Conservation (phyloP, 2,888 invertebrate genomes). For the Lasioglossum vierecki region DNA sequence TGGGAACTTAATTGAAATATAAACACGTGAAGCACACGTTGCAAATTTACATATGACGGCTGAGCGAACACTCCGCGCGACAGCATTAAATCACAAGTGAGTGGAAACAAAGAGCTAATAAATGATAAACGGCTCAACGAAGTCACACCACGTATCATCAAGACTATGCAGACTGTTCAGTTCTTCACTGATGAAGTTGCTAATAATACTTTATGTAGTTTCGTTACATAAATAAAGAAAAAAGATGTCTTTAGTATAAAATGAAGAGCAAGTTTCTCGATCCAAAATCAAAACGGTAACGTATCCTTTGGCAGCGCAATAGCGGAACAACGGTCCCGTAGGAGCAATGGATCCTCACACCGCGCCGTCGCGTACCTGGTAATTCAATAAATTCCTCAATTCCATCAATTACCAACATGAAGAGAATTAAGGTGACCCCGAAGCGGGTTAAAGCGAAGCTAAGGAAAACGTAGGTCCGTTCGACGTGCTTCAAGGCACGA, state of each 20-base stretch:
- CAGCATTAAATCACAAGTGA: not conserved
- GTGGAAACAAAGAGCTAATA: not conserved
- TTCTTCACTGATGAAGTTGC: not conserved
- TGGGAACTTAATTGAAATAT: not conserved
- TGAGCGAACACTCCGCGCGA: not conserved
- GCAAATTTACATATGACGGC: not conserved
- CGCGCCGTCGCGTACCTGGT: conserved; percentile 59
- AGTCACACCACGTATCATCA: not conserved
- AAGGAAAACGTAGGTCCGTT: conserved; percentile 53
- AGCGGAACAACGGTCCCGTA: not conserved
- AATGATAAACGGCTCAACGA: not conserved
- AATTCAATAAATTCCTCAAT: conserved; percentile 69
- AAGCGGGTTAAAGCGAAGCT: conserved; percentile 39
- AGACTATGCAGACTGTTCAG: not conserved
- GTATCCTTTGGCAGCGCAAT: not conserved
- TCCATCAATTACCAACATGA: conserved; percentile 68
- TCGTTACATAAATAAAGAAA: not conserved
- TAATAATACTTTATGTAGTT: not conserved
- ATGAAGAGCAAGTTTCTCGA: not conserved
- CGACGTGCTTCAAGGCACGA: conserved; percentile 48
- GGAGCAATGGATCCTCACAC: not conserved
- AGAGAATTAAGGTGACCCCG: conserved; percentile 39
- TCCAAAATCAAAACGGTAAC: not conserved
- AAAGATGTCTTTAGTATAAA: not conserved
- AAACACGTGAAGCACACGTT: not conserved